These are phyloP conservation scores for Hymenochirus boettgeri DNA, from an alignment of 2,113 vertebrate genomes.

Conservation along the genomic window DNA sequence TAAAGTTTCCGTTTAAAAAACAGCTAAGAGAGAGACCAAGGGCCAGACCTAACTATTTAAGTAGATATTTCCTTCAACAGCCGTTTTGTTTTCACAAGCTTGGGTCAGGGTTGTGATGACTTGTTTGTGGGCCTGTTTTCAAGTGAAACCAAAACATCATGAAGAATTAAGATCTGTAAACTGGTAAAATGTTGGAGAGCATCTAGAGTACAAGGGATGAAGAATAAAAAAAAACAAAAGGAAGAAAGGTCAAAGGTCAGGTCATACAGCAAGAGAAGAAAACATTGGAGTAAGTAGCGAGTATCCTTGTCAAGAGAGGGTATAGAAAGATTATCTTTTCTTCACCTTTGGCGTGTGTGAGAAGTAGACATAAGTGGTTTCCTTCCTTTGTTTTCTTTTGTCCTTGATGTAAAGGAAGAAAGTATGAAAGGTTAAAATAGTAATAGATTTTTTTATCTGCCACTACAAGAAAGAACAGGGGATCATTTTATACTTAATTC, in stretches of 20 bases:
- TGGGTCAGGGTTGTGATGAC: conserved; percentile 58
- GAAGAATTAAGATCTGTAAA: conserved; percentile 14
- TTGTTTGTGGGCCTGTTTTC: conserved; percentile 58
- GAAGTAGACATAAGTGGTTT: neutral
- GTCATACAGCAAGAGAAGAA: neutral
- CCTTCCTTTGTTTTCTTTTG: neutral
- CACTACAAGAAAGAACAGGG: too few species aligned
- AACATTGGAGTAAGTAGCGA: neutral
- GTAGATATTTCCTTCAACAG: conserved; percentile 67
- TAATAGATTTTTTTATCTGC: too few species aligned
- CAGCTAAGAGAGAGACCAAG: too few species aligned
- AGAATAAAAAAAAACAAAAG: conserved; percentile 24
- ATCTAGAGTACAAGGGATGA: conserved; percentile 28
- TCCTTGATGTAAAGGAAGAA: too few species aligned
- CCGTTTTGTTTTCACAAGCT: conserved; percentile 68
- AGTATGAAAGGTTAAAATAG: too few species aligned
- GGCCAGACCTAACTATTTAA: conserved; percentile 52
- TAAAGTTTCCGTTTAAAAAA: conserved; percentile 30
- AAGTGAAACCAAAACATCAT: conserved; percentile 46
- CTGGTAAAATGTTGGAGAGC: conserved; percentile 10
- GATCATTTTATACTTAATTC: too few species aligned
- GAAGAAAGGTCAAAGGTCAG: conserved; percentile 13
- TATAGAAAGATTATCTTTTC: conserved; percentile 4
- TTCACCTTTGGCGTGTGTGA: conserved; percentile 19
- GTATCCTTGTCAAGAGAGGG: neutral